Conservation (phyloP, 2,113 vertebrate genomes). For the Alexandromys fortis region DNA sequence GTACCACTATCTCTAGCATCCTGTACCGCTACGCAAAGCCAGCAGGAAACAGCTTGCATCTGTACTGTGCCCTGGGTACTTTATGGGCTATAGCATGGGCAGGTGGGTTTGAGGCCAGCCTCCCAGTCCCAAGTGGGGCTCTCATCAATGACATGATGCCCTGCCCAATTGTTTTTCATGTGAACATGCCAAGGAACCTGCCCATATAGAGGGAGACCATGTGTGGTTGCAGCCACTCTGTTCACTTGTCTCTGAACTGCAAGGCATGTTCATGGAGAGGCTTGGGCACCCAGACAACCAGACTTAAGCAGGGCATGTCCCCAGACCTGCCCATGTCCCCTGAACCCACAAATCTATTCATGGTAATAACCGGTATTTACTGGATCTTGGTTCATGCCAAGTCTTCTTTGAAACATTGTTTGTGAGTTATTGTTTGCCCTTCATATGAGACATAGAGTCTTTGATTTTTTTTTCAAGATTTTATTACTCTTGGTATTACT, state of each 20-base stretch:
- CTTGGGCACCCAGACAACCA: not conserved
- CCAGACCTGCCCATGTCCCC: too few relatives aligned
- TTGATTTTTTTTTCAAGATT: not conserved
- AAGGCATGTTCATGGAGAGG: not conserved
- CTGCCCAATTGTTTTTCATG: not conserved
- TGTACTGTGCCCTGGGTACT: not conserved
- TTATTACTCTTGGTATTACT: not conserved
- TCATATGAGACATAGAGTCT: not conserved
- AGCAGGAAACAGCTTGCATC: too few relatives aligned
- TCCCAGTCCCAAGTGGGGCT: not conserved
- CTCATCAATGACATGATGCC: not conserved
- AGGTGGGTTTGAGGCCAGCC: not conserved
- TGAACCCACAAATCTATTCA: not conserved
- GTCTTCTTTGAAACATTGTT: not conserved
- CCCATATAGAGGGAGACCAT: not conserved
- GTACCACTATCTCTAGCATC: not conserved
- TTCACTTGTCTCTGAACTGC: not conserved
- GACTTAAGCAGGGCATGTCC: not conserved
- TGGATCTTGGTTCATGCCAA: not conserved
- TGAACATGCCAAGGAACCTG: not conserved
- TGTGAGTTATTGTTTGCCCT: not conserved
- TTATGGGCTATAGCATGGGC: not conserved
- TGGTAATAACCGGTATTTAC: not conserved
- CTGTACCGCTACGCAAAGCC: not conserved
- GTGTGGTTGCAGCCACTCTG: fast-evolving